Base-by-base conservation (phyloP, 2,888 invertebrate genomes). In the Eristalinus sepulchralis region DNA sequence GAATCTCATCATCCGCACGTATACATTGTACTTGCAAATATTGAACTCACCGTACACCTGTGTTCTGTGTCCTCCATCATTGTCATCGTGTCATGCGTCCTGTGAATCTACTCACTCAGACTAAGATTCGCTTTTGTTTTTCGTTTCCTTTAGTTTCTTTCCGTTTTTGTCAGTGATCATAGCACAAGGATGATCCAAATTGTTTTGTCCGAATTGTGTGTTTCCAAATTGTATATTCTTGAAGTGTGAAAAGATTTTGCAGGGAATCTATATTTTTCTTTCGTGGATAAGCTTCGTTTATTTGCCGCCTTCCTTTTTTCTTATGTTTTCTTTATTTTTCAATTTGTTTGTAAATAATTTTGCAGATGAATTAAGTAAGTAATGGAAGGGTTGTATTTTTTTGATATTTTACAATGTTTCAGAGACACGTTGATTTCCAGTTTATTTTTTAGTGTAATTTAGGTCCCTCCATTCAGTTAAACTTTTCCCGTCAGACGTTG, bases 41-140 rank as follows among this genome's bases (percentile, higher is more conserved):
- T 70, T 68, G 59, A 72, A 75, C 8, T 76, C 75, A 80, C 68
- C 62, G 47, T 39, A 66, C 67, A 76, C 82, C 47, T 53, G 72
- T 87, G 72, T 68, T 67, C 27, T 70, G 62, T 87, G 76, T 87
- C 79, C 71, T 76, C 36, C 83, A 76, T 77, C 20, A 27, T 31
- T 36, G 31, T 62, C 60, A 60, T 33, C 63, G 33, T 73, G 33
- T 77, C 71, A 78, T 67, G 11, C 72, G 60, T 63, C 71, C 22
- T 31, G 66, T 73, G 63, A 55, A 39, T 13, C 39, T 39, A 39
- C 47, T 47, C 17, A 47, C 17, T 17, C 47, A 17, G 17, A 17
- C 6, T 27, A 27, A 27, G 47, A 47, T 47, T 47, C 17, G 47
- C 8, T 5, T 47, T 47, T 17, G 0, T 3, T n/a, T 17, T 70